Percentiles rank a stretch among this genome's conserved stretches.
phyloP scores from a whole-genome alignment of 2,888 invertebrate species.

The Erebia aethiops region DNA sequence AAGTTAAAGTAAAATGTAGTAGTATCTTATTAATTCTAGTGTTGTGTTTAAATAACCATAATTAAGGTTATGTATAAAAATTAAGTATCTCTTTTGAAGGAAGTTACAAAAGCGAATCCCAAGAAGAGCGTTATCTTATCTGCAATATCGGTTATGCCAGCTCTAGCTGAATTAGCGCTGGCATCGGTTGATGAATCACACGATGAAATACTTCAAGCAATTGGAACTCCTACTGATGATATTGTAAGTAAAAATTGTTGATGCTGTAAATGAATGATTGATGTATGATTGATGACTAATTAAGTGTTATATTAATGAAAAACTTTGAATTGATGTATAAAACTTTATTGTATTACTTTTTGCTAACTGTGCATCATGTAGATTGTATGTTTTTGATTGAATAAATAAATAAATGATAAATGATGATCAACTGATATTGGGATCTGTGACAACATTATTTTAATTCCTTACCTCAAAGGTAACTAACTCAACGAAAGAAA shows the following conservation, averaged over 20 bases:
- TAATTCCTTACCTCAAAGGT: no score
- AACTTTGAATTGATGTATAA: no score
- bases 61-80: not conserved
- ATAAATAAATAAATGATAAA: no score
- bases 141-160: conserved; percentile 71
- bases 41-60: not conserved
- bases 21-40: not conserved
- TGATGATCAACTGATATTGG: no score
- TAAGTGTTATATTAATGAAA: no score
- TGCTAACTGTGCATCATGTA: no score
- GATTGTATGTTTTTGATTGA: no score
- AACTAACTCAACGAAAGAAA: no score
- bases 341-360: no score
- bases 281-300: no score
- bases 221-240: conserved; percentile 62
- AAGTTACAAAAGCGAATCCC: conserved; percentile 52
- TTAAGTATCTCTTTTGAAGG: conserved; percentile 48
- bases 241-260: conserved; percentile 52
- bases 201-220: conserved; percentile 59
- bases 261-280: no score
- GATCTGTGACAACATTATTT: not conserved
- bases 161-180: conserved; percentile 62
- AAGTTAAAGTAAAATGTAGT: not conserved
- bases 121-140: conserved; percentile 67
- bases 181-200: conserved; percentile 66